These are phyloP conservation scores for Prionace glauca DNA, from an alignment of 2,797 vertebrate species.

Conservation along the genomic window DNA sequence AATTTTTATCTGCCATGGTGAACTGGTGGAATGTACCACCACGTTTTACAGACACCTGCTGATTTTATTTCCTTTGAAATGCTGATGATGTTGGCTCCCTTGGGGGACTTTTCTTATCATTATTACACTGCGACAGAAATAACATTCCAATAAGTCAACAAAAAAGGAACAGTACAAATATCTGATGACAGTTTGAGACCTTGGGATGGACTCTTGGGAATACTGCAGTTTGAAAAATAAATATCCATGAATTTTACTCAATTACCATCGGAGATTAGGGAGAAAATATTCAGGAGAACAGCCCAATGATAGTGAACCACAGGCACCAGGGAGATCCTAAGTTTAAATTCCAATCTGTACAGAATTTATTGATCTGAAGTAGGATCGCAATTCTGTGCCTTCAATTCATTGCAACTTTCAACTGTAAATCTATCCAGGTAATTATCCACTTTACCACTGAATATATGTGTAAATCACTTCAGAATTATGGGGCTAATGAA, in stretches of 20 bases:
- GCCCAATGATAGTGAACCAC: neutral
- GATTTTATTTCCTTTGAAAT: neutral
- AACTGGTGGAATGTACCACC: neutral
- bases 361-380: neutral
- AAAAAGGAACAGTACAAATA: neutral
- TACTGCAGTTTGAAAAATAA: neutral
- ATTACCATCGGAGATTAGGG: neutral
- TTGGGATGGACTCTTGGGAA: neutral
- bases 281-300: neutral
- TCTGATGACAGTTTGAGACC: neutral
- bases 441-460: neutral
- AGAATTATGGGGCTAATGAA: neutral
- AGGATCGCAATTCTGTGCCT: neutral
- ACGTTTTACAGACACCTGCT: neutral
- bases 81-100: too few relatives aligned
- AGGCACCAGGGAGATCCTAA: neutral
- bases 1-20: neutral
- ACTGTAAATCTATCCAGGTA: neutral
- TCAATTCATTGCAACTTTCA: neutral
- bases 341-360: neutral
- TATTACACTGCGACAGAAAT: neutral
- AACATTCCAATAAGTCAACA: neutral
- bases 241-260: neutral
- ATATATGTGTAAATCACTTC: neutral
- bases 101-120: neutral